Percentiles rank a stretch among this genome's conserved stretches.
phyloP scores from a whole-genome alignment of 2,113 vertebrate species.

The Alosa alosa region DNA sequence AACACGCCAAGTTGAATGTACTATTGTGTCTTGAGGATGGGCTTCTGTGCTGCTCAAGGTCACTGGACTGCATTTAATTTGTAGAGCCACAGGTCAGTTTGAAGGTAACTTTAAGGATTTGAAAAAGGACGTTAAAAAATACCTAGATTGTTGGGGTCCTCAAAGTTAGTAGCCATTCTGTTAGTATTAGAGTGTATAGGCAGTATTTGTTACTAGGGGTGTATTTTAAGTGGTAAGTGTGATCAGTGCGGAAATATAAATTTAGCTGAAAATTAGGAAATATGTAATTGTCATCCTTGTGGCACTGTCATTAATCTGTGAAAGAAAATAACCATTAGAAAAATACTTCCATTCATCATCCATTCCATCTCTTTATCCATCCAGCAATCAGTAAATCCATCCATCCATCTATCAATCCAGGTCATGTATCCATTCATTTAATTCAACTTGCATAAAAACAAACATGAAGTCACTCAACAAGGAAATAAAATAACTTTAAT shows the following conservation, averaged over 20 bases:
- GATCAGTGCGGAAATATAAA: background rate
- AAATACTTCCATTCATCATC: background rate
- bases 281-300: background rate
- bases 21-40: background rate
- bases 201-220: background rate
- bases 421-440: background rate
- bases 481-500: constrained; percentile 17
- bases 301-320: background rate
- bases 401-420: background rate
- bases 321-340: background rate
- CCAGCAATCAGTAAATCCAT: background rate
- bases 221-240: background rate
- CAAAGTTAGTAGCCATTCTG: background rate
- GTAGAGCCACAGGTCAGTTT: background rate
- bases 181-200: background rate
- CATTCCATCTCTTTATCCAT: background rate
- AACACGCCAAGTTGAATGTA: background rate
- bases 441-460: background rate
- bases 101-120: background rate
- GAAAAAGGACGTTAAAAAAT: background rate
- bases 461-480: background rate
- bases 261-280: background rate
- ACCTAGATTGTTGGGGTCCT: no score
- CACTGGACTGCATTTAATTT: background rate
- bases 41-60: background rate